These are phyloP conservation scores for Liasis olivaceus DNA, from an alignment of 2,797 vertebrate species.

Conservation along the genomic window DNA sequence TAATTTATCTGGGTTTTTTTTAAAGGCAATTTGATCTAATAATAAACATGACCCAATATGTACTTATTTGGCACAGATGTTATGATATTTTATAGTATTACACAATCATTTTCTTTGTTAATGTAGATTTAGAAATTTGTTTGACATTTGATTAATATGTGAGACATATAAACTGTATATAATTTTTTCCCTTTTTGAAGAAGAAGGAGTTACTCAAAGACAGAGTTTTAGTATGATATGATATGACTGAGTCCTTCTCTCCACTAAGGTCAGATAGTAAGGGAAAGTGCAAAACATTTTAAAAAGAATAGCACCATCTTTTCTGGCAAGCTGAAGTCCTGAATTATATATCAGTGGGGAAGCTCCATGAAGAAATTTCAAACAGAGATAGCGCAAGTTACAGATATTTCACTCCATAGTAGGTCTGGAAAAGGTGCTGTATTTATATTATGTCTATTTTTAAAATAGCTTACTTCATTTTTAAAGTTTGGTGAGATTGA, in stretches of 20 bases:
- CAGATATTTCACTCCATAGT: not conserved
- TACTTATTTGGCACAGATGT: too few relatives aligned
- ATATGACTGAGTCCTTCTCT: not conserved
- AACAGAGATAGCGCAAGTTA: not conserved
- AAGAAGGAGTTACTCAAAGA: not conserved
- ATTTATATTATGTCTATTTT: not conserved
- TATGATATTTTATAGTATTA: too few relatives aligned
- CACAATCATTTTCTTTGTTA: not conserved
- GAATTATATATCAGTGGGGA: not conserved
- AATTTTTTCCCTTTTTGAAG: not conserved
- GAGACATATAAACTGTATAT: too few relatives aligned
- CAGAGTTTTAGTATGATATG: not conserved
- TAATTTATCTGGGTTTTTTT: too few relatives aligned
- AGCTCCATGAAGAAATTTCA: not conserved
- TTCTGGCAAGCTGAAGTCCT: not conserved
- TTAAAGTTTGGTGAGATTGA: not conserved
- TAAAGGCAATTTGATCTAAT: too few relatives aligned
- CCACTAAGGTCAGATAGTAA: not conserved
- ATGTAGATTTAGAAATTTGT: not conserved
- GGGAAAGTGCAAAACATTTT: not conserved
- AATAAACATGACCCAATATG: too few relatives aligned
- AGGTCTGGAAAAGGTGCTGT: not conserved
- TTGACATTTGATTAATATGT: not conserved
- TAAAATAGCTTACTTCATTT: not conserved
- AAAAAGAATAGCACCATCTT: not conserved